Percentiles rank a stretch among this genome's conserved stretches.
These are phyloP conservation scores for Hydropsyche betteni DNA, from an alignment of 2,888 invertebrate species.

Conservation along the genomic window DNA sequence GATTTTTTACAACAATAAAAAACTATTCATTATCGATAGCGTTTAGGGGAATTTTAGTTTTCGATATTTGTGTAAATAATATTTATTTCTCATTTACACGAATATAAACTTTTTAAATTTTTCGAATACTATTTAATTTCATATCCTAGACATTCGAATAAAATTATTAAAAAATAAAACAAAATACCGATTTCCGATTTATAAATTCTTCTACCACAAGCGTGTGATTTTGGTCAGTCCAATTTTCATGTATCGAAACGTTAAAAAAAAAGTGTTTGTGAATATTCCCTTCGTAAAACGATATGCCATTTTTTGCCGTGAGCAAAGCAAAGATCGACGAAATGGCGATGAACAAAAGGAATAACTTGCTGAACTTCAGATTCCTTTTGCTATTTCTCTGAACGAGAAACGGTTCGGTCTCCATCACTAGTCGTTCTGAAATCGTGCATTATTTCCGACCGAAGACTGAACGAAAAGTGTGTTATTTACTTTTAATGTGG, in stretches of 20 bases:
- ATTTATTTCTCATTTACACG: too few species aligned
- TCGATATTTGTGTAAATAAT: not conserved
- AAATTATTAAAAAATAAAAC: too few species aligned
- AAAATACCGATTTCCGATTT: not conserved
- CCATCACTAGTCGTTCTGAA: not conserved
- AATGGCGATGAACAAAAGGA: not conserved
- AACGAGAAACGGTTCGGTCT: not conserved
- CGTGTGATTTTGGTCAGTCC: not conserved
- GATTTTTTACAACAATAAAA: too few species aligned
- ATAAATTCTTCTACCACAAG: not conserved
- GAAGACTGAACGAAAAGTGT: too few species aligned
- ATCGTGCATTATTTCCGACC: too few species aligned
- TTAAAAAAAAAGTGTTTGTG: too few species aligned
- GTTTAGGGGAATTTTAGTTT: not conserved
- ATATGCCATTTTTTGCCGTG: not conserved
- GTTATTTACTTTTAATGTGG: too few species aligned
- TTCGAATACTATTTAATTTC: too few species aligned
- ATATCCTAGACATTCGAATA: too few species aligned
- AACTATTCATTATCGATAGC: too few species aligned
- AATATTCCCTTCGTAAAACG: not conserved
- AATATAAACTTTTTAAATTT: too few species aligned
- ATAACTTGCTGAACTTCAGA: not conserved
- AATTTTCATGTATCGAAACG: not conserved
- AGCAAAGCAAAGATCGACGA: not conserved
- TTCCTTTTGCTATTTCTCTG: not conserved